Evolutionary conservation across 2,797 vertebrate species (phyloP).

Genomic region (Acipenser oxyrinchus): DNA sequence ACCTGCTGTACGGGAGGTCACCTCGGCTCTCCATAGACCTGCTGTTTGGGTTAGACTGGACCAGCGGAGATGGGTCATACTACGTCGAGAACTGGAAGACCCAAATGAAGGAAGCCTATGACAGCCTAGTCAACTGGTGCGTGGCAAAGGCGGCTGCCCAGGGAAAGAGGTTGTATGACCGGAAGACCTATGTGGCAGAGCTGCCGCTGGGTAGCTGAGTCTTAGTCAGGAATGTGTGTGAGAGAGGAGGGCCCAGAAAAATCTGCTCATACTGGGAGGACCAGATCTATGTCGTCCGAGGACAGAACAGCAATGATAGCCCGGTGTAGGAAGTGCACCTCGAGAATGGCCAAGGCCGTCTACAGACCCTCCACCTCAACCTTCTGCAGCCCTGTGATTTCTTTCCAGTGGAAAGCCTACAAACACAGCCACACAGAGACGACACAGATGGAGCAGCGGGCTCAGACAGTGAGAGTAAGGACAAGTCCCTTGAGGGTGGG

Average conservation of each 20-base stretch:
- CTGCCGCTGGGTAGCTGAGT: background rate
- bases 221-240: background rate
- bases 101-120: conserved; percentile 21
- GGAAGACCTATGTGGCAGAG: conserved; percentile 2
- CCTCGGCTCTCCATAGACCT: too few species aligned
- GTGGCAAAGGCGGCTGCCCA: background rate
- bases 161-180: conserved; percentile 14
- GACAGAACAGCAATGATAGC: conserved; percentile 11
- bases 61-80: background rate
- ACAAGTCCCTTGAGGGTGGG: too few species aligned
- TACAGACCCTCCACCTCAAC: conserved; percentile 13
- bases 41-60: too few species aligned
- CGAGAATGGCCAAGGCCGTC: conserved; percentile 16
- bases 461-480: too few species aligned
- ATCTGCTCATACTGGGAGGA: conserved; percentile 2
- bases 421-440: too few species aligned
- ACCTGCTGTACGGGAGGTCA: background rate
- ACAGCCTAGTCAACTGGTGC: background rate
- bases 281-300: background rate
- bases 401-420: conserved; percentile 9
- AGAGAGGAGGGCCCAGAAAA: background rate
- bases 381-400: conserved; percentile 14
- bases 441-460: too few species aligned
- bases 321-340: conserved; percentile 16
- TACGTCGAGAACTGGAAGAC: conserved; percentile 17